Base-by-base conservation (phyloP, 2,113 vertebrate genomes). In the Phycodurus eques region DNA sequence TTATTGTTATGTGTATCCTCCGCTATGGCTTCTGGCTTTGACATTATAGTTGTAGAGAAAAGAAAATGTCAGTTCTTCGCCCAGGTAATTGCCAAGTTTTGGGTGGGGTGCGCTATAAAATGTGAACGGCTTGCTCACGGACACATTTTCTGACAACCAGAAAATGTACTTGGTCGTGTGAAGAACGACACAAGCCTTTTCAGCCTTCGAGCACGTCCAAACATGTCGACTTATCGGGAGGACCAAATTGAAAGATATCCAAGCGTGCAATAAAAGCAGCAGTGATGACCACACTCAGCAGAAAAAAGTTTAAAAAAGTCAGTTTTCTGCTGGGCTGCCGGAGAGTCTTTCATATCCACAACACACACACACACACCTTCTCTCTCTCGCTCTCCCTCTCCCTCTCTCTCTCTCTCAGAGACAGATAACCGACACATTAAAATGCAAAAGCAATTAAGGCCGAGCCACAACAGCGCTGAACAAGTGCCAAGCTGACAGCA, bases 181-280 rank as follows among this genome's bases (percentile, higher is more conserved):
- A 15, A 3, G 6, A 17, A 61, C 14, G 31, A 61, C 31, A 17
- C 59, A 8, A 61, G 59, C 8, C 14, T 3, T 39, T 39, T 39
- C 53, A 22, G 10, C n/a, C 20, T 22, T 22, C 20, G 20, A n/a
- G 53, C 20, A 10, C 33, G 22, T 27, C 62, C 39, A 64, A 65
- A 42, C 71, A 73, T 76, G 81, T 13, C 8, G n/a, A 84, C 75
- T 87, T 89, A 90, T 88, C 87, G 80, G 76, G 76, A 72, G 68
- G 75, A 78, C 76, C 77, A 88, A 89, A 91, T 89, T 88, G 86
- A 90, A 90, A 89, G 81, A 87, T 83, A 66, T 79, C 88, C 74
- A 89, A 87, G 87, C 84, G 79, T 90, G 87, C 74, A 85, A 72
- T 19, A 70, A 75, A 73, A 79, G 81, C 66, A 87, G 81, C 80